Conservation (phyloP, 1,140 invertebrate genomes). For the Contarinia nasturtii region DNA sequence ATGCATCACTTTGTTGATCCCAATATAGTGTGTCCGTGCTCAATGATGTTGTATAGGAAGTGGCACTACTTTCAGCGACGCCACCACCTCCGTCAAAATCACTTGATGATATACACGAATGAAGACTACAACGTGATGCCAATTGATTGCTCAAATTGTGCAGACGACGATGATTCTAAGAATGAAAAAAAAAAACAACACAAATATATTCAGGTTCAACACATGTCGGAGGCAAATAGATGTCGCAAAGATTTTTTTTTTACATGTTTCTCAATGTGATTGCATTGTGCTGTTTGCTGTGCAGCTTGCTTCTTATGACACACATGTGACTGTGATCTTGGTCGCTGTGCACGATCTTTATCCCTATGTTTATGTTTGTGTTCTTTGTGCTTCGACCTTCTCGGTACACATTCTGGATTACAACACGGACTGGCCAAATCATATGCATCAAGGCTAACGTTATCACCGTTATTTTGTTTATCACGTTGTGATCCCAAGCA, state of each 20-base stretch:
- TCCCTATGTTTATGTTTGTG: constrained; percentile 30
- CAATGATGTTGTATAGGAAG: constrained; percentile 61
- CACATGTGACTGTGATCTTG: constrained; percentile 25
- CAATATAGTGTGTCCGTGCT: constrained; percentile 70
- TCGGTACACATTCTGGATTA: constrained; percentile 59
- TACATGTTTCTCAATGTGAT: constrained; percentile 1
- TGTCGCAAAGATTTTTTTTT: background rate
- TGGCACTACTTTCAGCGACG: constrained; percentile 41
- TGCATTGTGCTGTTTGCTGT: constrained; percentile 1
- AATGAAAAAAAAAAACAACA: background rate
- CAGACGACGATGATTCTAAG: constrained; percentile 15
- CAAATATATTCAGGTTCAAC: too few relatives aligned
- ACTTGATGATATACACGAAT: constrained; percentile 52
- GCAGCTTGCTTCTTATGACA: constrained; percentile 11
- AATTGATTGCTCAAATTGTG: constrained; percentile 37
- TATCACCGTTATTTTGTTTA: constrained; percentile 33
- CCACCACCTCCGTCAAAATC: constrained; percentile 35
- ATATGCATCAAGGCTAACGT: constrained; percentile 59
- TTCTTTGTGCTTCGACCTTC: constrained; percentile 30
- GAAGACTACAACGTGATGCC: constrained; percentile 57
- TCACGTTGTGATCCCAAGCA: constrained; percentile 33
- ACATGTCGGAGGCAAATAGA: too few relatives aligned
- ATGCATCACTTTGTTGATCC: constrained; percentile 35
- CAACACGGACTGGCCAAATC: constrained; percentile 67
- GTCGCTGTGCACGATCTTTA: constrained; percentile 12